These are phyloP conservation scores for pig (Sus scrofa) DNA, from an alignment of 2,113 vertebrate species.

Conservation along the genomic window DNA sequence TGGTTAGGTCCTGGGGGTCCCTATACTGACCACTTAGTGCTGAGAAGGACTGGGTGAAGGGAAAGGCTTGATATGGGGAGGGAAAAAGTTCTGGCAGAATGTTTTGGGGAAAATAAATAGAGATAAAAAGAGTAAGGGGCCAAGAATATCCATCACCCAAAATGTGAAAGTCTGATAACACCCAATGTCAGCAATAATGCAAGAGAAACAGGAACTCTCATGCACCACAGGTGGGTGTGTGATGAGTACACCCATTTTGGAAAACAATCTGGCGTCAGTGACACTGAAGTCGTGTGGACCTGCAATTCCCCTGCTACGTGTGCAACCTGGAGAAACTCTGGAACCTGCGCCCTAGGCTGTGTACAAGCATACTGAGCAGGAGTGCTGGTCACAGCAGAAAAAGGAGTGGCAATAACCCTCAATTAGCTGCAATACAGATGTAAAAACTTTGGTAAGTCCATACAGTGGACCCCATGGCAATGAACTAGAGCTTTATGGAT, in stretches of 20 bases:
- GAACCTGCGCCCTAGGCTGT: neutral
- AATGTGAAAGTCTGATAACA: neutral
- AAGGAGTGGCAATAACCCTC: neutral
- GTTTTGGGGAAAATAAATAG: neutral
- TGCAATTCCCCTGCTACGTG: neutral
- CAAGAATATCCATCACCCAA: neutral
- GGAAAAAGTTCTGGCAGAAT: neutral
- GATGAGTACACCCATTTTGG: neutral
- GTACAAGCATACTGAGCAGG: neutral
- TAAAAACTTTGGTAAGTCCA: neutral
- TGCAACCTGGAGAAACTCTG: neutral
- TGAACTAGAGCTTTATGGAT: neutral
- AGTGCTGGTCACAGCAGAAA: neutral
- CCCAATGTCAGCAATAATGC: neutral
- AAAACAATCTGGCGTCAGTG: neutral
- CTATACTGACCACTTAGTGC: neutral
- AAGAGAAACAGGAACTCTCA: neutral
- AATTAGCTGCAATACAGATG: neutral
- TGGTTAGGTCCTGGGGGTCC: neutral
- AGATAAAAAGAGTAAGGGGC: neutral
- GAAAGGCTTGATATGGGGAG: neutral
- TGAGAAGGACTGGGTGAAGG: neutral
- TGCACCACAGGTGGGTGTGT: neutral
- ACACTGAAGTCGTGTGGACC: neutral
- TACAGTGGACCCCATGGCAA: neutral